Base-by-base conservation (phyloP, 2,113 vertebrate species). In the Myodes glareolus region DNA sequence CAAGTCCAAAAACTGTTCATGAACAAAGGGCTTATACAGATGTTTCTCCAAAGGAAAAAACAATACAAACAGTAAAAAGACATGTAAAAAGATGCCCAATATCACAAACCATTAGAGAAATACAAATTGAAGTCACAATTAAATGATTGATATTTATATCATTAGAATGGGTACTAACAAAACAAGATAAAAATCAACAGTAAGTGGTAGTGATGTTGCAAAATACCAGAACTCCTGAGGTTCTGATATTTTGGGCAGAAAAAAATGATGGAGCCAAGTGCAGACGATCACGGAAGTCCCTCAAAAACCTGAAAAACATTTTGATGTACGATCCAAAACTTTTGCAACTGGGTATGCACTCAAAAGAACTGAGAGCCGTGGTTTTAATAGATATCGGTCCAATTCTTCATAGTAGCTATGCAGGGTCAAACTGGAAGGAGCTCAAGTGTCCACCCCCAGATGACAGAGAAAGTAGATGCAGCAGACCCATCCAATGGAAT, bases 71-170 rank as follows among this genome's bases (percentile, higher is more conserved):
- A 14, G 55, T 42, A 33, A 94, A 80, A 12, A 89, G 80, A 31
- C 55, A 95, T 33, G 77, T 21, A 36, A 89, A 90, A 90, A 91
- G 13, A 67, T 42, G 13, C 7, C 81, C 58, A 33, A 11, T 52
- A 76, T n/a, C n/a, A 68, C 39, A 80, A 88, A 45, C 42, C n/a
- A 84, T 76, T 76, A 94, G 42, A 65, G 23, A 93, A 85, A 94
- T 61, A 39, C 55, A 87, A 87, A 72, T 87, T 50, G 39, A 94
- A 96, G 58, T 14, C 47, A 88, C 19, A 88, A 58, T 61, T 63
- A 61, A 55, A 61, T 50, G 65, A 52, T 27, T 42, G 4, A 29
- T 80, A 33, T 91, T 93, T 82, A 88, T 7, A 81, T 1, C n/a
- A 82, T 50, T 58, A 50, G 58, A 45, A 76, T 52, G 27, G 47